Percentiles rank a stretch among this genome's conserved stretches.
phyloP scores from a whole-genome alignment of 2,113 vertebrate genomes.

The Pachycephala philippinensis region DNA sequence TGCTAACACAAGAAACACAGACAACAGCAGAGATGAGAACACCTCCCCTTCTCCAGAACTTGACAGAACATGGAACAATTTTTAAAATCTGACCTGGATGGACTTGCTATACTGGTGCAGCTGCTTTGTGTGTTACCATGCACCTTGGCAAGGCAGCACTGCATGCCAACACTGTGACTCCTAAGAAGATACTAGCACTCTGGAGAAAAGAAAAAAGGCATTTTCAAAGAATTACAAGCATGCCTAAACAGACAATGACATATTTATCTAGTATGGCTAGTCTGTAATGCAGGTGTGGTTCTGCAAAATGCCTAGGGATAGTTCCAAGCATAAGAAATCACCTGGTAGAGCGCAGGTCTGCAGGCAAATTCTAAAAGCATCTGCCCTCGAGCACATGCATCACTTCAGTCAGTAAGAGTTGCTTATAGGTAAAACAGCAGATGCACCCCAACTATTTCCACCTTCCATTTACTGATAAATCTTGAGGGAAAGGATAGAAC shows the following conservation, averaged over 20 bases:
- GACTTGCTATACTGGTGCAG: slow-evolving; percentile 20
- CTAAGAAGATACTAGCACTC: background rate
- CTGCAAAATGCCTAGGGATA: background rate
- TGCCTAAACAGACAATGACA: background rate
- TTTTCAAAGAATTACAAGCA: background rate
- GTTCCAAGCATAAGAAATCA: background rate
- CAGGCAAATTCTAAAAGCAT: background rate
- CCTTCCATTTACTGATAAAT: background rate
- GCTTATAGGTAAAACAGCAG: background rate
- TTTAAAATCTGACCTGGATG: background rate
- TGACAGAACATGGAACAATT: background rate
- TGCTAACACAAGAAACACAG: background rate
- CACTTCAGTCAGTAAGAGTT: background rate
- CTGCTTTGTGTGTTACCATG: background rate
- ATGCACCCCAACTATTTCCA: background rate
- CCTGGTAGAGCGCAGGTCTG: background rate
- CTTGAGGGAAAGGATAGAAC: background rate
- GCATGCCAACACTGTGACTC: background rate
- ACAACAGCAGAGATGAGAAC: background rate
- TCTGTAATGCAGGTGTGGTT: background rate
- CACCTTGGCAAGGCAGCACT: background rate
- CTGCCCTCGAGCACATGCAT: background rate
- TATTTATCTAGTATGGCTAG: background rate
- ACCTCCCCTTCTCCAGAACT: background rate
- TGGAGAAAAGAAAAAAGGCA: background rate